phyloP scores from a whole-genome alignment of 2,888 invertebrate species.

The Lutraria lutraria region DNA sequence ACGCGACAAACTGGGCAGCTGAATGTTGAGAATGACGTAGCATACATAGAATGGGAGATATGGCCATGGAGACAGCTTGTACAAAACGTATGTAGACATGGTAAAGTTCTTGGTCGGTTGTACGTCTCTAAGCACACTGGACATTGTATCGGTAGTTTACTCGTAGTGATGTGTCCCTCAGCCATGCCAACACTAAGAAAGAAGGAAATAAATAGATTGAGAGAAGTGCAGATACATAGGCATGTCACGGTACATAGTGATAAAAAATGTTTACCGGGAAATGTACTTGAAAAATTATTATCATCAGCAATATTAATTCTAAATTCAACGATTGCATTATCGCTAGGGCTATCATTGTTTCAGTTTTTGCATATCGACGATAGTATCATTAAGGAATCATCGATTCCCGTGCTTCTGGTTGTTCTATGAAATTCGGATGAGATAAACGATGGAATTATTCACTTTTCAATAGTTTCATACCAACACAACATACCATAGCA shows the following conservation, averaged over 20 bases:
- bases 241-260: neutral
- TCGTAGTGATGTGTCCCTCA: constrained; percentile 46
- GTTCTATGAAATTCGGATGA: no score
- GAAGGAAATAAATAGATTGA: neutral
- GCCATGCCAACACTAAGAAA: constrained; percentile 31
- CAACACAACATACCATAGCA: no score
- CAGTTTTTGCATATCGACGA: no score
- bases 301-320: no score
- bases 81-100: constrained; percentile 74
- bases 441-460: no score
- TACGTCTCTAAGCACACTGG: constrained; percentile 68
- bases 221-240: neutral
- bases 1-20: constrained; percentile 70
- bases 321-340: no score
- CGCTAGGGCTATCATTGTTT: no score
- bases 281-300: no score
- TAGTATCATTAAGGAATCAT: no score
- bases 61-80: constrained; percentile 64
- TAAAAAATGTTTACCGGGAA: no score
- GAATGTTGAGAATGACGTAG: constrained; percentile 50
- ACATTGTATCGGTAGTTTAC: constrained; percentile 54
- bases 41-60: constrained; percentile 51
- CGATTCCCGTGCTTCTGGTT: no score
- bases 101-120: constrained; percentile 67
- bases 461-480: no score